Conservation (phyloP, 2,113 vertebrate species). For the Thinocorus orbignyianus region DNA sequence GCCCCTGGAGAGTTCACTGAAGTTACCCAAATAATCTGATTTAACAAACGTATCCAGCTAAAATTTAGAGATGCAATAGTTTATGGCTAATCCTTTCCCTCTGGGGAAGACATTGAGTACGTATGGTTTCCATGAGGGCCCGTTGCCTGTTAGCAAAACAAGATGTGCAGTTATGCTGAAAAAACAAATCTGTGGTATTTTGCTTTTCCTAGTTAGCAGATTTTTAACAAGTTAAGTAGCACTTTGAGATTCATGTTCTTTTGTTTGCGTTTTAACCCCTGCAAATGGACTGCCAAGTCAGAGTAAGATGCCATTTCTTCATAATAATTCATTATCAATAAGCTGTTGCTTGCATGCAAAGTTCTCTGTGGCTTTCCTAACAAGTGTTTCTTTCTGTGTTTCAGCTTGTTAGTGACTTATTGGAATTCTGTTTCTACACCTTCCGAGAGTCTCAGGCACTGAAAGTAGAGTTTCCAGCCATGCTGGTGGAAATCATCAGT, state of each 20-base stretch:
- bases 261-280: background rate
- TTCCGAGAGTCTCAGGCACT: constrained; percentile 98
- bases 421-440: constrained; percentile 99
- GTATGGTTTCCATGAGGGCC: background rate
- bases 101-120: background rate
- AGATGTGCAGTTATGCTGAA: background rate
- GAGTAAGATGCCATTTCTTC: background rate
- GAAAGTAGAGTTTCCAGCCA: constrained; percentile 98
- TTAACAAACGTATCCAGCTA: background rate
- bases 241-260: background rate
- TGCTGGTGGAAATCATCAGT: constrained; percentile 99
- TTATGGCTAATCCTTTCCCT: background rate
- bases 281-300: background rate
- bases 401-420: constrained; percentile 92
- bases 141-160: background rate
- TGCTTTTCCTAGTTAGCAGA: background rate
- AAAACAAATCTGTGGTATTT: background rate
- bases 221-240: background rate
- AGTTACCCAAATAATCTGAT: background rate
- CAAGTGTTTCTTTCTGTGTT: constrained; percentile 58
- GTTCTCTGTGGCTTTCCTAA: background rate
- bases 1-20: background rate
- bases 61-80: background rate
- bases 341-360: background rate
- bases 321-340: background rate